phyloP scores from a whole-genome alignment of 1,140 invertebrate genomes.

The Cheumatopsyche charites region DNA sequence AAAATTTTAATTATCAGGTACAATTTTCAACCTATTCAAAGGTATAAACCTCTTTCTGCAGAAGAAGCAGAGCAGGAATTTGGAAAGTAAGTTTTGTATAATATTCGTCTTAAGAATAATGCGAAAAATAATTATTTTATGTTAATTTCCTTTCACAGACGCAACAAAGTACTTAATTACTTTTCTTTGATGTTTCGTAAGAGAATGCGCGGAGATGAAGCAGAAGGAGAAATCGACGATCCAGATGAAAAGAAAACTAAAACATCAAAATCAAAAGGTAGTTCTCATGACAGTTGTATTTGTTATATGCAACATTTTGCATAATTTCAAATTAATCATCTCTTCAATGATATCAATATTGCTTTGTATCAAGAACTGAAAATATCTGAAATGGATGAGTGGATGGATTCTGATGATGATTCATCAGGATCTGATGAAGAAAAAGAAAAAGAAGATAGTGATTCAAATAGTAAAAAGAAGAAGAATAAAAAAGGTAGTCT shows the following conservation, averaged over 20 bases:
- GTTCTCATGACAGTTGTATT: too few species aligned
- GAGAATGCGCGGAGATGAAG: slow-evolving; percentile 82
- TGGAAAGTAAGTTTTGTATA: too few species aligned
- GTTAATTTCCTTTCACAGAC: slow-evolving; percentile 58
- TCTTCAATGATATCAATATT: background rate
- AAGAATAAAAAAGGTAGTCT: slow-evolving; percentile 49
- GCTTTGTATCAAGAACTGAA: slow-evolving; percentile 74
- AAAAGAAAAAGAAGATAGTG: slow-evolving; percentile 72
- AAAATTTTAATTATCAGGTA: slow-evolving; percentile 67
- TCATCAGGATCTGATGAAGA: slow-evolving; percentile 70
- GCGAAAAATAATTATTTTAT: background rate
- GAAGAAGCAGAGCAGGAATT: slow-evolving; percentile 98
- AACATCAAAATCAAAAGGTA: slow-evolving; percentile 60
- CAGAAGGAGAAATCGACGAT: slow-evolving; percentile 76
- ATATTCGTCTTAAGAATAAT: slow-evolving; percentile 33
- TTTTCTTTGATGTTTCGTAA: slow-evolving; percentile 93
- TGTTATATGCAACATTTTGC: background rate
- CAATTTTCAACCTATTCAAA: slow-evolving; percentile 86
- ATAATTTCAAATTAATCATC: background rate
- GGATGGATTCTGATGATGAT: slow-evolving; percentile 84
- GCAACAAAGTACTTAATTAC: slow-evolving; percentile 94
- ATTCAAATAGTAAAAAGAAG: slow-evolving; percentile 67
- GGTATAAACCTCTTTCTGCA: slow-evolving; percentile 90
- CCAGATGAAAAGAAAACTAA: slow-evolving; percentile 70
- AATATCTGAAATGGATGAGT: slow-evolving; percentile 94